Base-by-base conservation (phyloP, 2,113 vertebrate genomes). In the Tetraodon nigroviridis region DNA sequence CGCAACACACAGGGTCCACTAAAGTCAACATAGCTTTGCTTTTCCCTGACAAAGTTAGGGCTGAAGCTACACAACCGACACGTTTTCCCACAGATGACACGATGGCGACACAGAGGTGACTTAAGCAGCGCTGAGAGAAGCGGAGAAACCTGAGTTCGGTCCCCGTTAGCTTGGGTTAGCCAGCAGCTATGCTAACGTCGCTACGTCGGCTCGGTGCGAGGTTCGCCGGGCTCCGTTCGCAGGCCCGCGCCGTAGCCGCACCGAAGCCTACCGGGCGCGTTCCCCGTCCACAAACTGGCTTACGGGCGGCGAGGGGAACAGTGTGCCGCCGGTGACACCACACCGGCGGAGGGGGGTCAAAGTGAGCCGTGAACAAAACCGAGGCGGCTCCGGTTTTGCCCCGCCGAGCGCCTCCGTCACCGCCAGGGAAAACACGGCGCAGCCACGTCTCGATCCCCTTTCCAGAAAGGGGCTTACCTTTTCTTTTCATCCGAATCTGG, bases 181-280 rank as follows among this genome's bases (percentile, higher is more conserved):
- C 10, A 1, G 12, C 2, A 47, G 58, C 66, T 67, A 80, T 58
- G 83, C 86, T 86, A 84, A 68, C 69, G 29, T 10, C 71, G 81
- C 80, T 87, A 60, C 78, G 80, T 78, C 78, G 81, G 85, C 80
- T 76, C 19, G 41, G 55, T 24, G 63, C 63, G 54, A 24, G 15
- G 52, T 60, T 60, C 11, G 64, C 53, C 66, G 71, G 55, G 61
- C 51, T 57, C 51, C 2, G 7, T 59, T 57, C 13, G 51, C 61
- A 61, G 84, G 84, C 86, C 84, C 58, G 54, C 51, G 27, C 54
- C 55, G 10, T 41, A 63, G 45, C 49, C 67, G 41, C 61, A 40
- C 48, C 19, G 41, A 37, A 6, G 46, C 6, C 20, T 44, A 52
- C 42, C 12, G 7, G 7, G 37, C 41, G 14, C 27, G 49, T 15